Evolutionary conservation across 2,113 vertebrate species (phyloP).

Genomic region (Poicephalus meyeri): DNA sequence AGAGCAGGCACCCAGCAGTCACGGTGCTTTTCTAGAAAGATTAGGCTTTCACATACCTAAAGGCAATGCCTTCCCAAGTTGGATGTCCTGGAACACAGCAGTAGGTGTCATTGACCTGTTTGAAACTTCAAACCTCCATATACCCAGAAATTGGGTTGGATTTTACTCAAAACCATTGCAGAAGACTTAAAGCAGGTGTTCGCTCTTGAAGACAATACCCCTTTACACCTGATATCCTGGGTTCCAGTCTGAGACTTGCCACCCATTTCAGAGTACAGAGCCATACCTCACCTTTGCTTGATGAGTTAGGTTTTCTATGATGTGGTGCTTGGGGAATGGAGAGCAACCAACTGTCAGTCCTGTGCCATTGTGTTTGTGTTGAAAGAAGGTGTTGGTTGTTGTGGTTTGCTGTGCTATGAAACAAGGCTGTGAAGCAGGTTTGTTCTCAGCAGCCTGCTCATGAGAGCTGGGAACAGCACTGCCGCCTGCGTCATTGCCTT

Average conservation of each 20-base stretch:
- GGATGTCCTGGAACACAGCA: accelerated
- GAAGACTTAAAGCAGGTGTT: background rate
- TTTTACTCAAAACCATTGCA: background rate
- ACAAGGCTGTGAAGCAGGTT: background rate
- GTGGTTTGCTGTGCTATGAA: background rate
- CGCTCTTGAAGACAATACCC: background rate
- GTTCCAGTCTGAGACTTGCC: background rate
- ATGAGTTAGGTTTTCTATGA: background rate
- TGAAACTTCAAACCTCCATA: background rate
- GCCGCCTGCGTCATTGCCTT: accelerated
- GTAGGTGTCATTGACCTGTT: background rate
- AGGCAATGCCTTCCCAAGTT: background rate
- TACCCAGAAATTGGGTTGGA: background rate
- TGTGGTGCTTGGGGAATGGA: background rate
- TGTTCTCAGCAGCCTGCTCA: background rate
- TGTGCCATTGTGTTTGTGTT: background rate
- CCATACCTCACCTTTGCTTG: background rate
- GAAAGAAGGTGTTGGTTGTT: background rate
- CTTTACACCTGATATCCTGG: too few relatives aligned
- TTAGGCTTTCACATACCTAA: background rate
- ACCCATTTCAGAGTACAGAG: background rate
- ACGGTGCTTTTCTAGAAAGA: background rate
- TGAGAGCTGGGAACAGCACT: background rate
- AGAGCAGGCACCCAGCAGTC: background rate
- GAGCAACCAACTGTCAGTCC: background rate